Conservation (phyloP, 2,113 vertebrate species). For the Albula goreensis region DNA sequence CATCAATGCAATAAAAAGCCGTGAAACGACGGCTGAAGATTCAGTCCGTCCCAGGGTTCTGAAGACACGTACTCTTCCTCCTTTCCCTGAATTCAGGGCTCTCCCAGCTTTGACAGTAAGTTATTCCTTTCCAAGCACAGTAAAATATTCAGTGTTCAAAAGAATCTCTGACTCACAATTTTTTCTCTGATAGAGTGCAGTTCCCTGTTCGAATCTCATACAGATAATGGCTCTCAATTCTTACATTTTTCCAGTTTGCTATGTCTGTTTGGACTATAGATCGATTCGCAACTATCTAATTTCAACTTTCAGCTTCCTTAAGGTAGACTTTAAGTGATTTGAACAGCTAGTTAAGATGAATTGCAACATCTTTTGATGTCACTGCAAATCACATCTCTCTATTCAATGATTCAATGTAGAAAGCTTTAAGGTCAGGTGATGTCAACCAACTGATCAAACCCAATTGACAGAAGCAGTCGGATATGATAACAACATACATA, state of each 20-base stretch:
- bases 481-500: no score
- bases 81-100: not conserved
- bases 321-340: no score
- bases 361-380: no score
- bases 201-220: not conserved
- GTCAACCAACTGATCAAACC: no score
- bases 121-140: not conserved
- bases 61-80: not conserved
- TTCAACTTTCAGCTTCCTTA: no score
- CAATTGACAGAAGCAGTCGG: no score
- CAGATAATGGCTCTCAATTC: not conserved
- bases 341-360: no score
- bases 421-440: no score
- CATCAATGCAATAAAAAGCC: not conserved
- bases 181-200: not conserved
- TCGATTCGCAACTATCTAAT: no score
- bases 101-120: no score
- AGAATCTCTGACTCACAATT: not conserved
- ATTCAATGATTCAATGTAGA: no score
- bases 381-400: no score
- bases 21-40: not conserved
- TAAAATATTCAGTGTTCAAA: not conserved
- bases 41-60: not conserved
- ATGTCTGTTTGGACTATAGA: not conserved
- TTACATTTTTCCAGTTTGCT: not conserved